Evolutionary conservation across 2,797 vertebrate species (phyloP), one percentile per base, ranked within the genome.

Genomic region (Novumbra hubbsi): DNA sequence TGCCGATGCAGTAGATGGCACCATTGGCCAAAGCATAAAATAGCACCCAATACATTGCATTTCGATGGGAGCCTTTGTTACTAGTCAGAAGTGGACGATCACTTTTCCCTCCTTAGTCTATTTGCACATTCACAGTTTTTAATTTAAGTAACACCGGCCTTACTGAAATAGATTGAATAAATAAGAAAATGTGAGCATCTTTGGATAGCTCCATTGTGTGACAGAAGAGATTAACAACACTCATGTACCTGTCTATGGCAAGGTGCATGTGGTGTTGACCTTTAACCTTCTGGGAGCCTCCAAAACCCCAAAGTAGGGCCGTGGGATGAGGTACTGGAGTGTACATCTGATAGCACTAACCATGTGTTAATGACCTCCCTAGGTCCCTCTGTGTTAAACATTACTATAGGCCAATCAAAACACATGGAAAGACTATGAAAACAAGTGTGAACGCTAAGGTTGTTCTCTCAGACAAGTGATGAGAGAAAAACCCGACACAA

Each of bases 391-490:
- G 75, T 86, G 86, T 87, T 90, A 86, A 88, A 91, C 85, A 88
- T 80, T 80, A 85, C 83, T 73, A 72, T 84, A 64, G 77, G 81
- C 85, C 83, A 88, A 91, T 87, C 86, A 84, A 80, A 78, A 89
- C 92, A 94, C 88, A 88, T 92, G 91, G 90, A 92, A 93, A 78
- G 73, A 82, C 91, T 93, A 91, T 87, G 34, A 78, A 75, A 62
- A 83, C 77, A 88, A 83, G 78, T 82, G 83, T 86, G 84, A 86
- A 86, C 78, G 74, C 82, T 85, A 87, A 87, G 83, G 81, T 87
- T 80, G 41, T 87, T 81, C 78, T 66, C 85, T 88, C 85, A 91
- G 86, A 91, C 89, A 92, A 88, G 70, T 75, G 89, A 91, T 89
- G 88, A 90, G 88, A 81, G 83, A 91, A 45, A 45, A 45, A 41